Conservation (phyloP, 2,888 invertebrate species). For the Epirrita christyi region DNA sequence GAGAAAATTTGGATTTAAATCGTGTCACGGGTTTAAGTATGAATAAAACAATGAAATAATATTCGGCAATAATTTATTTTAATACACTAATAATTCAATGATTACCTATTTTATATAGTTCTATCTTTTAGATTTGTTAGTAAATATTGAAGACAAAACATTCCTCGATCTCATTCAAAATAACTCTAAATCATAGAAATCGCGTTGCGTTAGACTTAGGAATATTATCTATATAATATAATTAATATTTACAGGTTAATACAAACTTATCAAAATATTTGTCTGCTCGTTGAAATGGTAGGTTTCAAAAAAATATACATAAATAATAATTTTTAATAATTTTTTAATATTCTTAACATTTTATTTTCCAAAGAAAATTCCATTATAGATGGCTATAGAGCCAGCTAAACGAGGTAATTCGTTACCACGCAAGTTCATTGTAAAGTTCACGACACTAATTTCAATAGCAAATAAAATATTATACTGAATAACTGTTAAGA, state of each 20-base stretch:
- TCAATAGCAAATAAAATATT: constrained; percentile 22
- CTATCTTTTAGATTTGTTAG: constrained; percentile 65
- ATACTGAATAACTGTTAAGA: constrained; percentile 13
- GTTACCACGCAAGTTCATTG: neutral
- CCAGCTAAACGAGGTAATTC: neutral
- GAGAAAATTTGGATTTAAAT: too few species aligned
- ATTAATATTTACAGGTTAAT: constrained; percentile 35
- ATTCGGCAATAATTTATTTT: constrained; percentile 79
- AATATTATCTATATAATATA: too few species aligned
- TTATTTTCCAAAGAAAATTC: neutral
- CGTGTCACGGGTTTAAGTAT: too few species aligned
- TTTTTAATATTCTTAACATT: neutral
- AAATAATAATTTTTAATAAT: too few species aligned
- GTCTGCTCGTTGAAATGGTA: constrained; percentile 21
- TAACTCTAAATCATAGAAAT: constrained; percentile 44
- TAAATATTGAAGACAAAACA: constrained; percentile 78
- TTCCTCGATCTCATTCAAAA: constrained; percentile 46
- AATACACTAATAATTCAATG: constrained; percentile 81
- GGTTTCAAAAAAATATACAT: neutral
- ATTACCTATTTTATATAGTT: constrained; percentile 70
- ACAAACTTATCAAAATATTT: constrained; percentile 8
- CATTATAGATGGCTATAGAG: neutral
- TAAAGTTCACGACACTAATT: neutral
- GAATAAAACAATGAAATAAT: constrained; percentile 43
- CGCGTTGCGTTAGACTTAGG: constrained; percentile 35